phyloP scores from a whole-genome alignment of 2,888 invertebrate species.

The Uropetala carovei region DNA sequence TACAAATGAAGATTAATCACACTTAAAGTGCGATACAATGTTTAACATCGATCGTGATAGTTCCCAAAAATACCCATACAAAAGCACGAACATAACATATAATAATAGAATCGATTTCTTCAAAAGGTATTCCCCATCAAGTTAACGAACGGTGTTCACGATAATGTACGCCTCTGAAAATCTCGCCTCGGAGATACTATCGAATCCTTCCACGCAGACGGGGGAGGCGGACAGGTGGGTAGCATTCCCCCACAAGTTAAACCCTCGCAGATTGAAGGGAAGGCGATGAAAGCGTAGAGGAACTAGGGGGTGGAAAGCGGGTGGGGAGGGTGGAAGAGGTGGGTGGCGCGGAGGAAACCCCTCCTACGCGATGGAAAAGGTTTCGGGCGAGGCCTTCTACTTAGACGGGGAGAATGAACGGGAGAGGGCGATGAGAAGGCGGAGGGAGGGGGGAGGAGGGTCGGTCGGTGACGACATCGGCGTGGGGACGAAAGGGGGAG shows the following conservation, averaged over 20 bases:
- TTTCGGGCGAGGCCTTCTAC: neutral
- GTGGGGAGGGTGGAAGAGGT: neutral
- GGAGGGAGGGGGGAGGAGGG: neutral
- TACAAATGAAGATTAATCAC: too few relatives aligned
- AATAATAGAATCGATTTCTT: too few relatives aligned
- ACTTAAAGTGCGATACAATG: too few relatives aligned
- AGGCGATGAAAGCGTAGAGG: neutral
- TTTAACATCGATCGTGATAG: too few relatives aligned
- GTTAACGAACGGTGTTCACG: too few relatives aligned
- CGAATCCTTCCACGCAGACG: neutral
- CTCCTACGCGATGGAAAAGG: neutral
- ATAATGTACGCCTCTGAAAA: too few relatives aligned
- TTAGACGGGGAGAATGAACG: too few relatives aligned
- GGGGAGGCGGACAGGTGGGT: neutral
- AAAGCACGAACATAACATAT: too few relatives aligned
- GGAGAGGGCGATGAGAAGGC: too few relatives aligned
- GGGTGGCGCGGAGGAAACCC: neutral
- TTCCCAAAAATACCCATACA: too few relatives aligned
- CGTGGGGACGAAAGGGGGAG: neutral
- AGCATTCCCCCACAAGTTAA: neutral
- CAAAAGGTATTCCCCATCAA: too few relatives aligned
- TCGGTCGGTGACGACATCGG: conserved; percentile 8
- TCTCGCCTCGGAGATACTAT: too few relatives aligned
- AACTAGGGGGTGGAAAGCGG: neutral
- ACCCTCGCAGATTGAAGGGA: neutral